Base-by-base conservation (phyloP, 2,113 vertebrate genomes). In the Nannospalax galili region DNA sequence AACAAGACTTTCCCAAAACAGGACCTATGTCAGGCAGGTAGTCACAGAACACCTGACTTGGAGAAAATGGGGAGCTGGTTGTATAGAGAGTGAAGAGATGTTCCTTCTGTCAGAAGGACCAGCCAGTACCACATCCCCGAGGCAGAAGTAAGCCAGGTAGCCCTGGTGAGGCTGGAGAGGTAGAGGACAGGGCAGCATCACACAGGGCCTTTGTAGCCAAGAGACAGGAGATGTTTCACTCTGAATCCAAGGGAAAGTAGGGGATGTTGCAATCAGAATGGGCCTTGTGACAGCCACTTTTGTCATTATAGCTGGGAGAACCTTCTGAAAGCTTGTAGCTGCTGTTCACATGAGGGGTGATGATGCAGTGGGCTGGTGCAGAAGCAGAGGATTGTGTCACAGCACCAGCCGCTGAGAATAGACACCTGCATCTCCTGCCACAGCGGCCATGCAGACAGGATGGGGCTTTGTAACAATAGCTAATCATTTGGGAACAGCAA, bases 401-500 rank as follows among this genome's bases (percentile, higher is more conserved):
- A 17, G 30, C 2, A 10, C 67, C 32, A 45, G 32, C 14, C 2
- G 48, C 40, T n/a, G 14, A 17, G 64, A 75, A 37, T 17, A 84
- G 11, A 7, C 4, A 30, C 26, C 28, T 35, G 65, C 22, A 5
- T 65, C 37, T 90, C n/a, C n/a, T 65, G 42, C 52, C 2, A 0
- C 10, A 3, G 62, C 6, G 1, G 30, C 30, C 12, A 0, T 0
- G 0, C 37, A 65, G 32, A 9, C 15, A 64, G 24, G 78, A 5
- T 67, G 2, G 77, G 88, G 73, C 32, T 80, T 87, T 73, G 20
- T 80, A 11, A 40, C 35, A 62, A 26, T n/a, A n/a, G 9, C 62
- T 45, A 42, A 42, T 78, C 79, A 28, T 73, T 5, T 12, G 5
- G 35, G 37, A 4, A 19, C 35, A 40, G 4, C 40, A 16, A 67